These are phyloP conservation scores for Polydrusus tereticollis DNA, from an alignment of 2,888 invertebrate species.

Conservation along the genomic window DNA sequence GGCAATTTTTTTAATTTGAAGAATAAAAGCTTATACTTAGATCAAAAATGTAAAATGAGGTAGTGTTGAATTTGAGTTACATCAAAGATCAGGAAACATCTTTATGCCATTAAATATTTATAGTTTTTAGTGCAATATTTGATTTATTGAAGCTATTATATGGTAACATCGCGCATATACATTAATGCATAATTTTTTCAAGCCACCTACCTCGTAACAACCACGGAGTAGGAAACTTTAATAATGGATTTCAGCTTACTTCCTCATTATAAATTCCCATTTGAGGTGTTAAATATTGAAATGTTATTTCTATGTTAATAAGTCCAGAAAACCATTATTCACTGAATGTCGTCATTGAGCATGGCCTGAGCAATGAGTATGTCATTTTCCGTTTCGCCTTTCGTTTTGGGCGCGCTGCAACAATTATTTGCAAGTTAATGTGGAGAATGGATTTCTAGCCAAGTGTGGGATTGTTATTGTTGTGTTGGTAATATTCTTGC, in stretches of 20 bases:
- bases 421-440: slow-evolving; percentile 38
- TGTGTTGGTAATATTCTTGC: slow-evolving; percentile 25
- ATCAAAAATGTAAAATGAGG: no score
- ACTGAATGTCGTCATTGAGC: slow-evolving; percentile 38
- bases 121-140: no score
- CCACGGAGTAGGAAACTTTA: slow-evolving; percentile 22
- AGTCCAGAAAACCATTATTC: slow-evolving; percentile 34
- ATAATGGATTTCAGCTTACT: slow-evolving; percentile 39
- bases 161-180: no score
- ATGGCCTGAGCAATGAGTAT: slow-evolving; percentile 27
- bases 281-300: slow-evolving; percentile 45
- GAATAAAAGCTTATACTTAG: no score
- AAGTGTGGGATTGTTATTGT: slow-evolving; percentile 47
- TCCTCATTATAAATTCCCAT: slow-evolving; percentile 44
- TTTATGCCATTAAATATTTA: no score
- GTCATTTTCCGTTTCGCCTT: slow-evolving; percentile 30
- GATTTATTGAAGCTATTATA: no score
- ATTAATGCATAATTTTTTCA: background rate
- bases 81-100: no score
- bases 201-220: slow-evolving; percentile 11
- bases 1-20: no score
- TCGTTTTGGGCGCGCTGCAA: slow-evolving; percentile 38
- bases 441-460: background rate
- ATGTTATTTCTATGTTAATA: slow-evolving; percentile 46
- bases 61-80: no score